Evolutionary conservation across 92 coral and sea anemone genomes (phyloP), one percentile per base, ranked within the genome.

Genomic region (Meandrina meandrites): DNA sequence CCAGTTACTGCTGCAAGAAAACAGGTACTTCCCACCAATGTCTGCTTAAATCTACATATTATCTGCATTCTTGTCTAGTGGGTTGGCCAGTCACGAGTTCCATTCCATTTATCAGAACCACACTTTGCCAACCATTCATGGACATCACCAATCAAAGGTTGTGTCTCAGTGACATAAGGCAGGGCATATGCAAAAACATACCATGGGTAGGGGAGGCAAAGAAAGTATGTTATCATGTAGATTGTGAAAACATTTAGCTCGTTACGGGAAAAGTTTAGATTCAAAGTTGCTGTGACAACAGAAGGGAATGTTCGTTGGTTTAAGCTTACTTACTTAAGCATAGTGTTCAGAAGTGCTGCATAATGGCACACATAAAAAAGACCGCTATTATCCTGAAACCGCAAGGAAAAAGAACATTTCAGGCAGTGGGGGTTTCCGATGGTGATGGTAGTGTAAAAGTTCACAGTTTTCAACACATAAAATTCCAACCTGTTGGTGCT

Each of bases 11-110:
- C 88, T 36, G 4, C 86, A 5, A 74, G 37, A 45, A 84, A 31
- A 54, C 87, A 84, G 87, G 87, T 84, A 74, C 13, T 0, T 7
- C 14, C n/a, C n/a, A n/a, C n/a, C n/a, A n/a, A n/a, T n/a, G n/a
- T n/a, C n/a, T n/a, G n/a, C n/a, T n/a, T n/a, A n/a, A n/a, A n/a
- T n/a, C n/a, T n/a, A n/a, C n/a, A n/a, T n/a, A n/a, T n/a, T n/a
- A n/a, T n/a, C n/a, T n/a, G n/a, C n/a, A n/a, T n/a, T n/a, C n/a
- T n/a, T n/a, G n/a, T n/a, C n/a, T n/a, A n/a, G n/a, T n/a, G n/a
- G 67, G 27, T 0, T 58, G 21, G 28, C 28, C 28, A 21, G 21
- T 58, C 28, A 58, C 67, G 4, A 1, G 1, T 58, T 28, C 28
- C 11, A 8, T 58, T 58, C 11, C 67, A 22, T 58, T 58, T 58